These are phyloP conservation scores for Ceyx margarethae DNA, from an alignment of 2,113 vertebrate species.

Conservation along the genomic window DNA sequence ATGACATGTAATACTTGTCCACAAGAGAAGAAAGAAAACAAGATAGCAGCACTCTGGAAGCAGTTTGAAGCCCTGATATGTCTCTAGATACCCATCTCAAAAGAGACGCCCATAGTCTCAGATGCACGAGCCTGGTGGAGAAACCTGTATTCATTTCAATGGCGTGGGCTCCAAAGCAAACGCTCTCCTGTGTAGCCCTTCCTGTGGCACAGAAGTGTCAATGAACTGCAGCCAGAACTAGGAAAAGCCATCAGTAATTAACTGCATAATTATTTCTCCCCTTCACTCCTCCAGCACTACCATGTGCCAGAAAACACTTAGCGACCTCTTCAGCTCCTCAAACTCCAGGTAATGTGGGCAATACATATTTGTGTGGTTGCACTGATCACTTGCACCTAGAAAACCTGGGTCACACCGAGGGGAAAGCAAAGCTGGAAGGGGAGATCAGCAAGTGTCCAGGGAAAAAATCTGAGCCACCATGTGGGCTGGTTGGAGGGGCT, in stretches of 20 bases:
- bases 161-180: not conserved
- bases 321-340: not conserved
- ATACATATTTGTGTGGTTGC: not conserved
- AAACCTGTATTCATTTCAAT: not conserved
- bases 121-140: not conserved
- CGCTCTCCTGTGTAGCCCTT: not conserved
- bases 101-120: not conserved
- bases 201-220: fast-evolving
- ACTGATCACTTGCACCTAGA: not conserved
- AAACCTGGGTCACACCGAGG: not conserved
- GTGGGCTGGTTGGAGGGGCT: fast-evolving
- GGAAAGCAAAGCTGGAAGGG: not conserved
- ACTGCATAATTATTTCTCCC: not conserved
- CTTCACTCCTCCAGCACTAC: not conserved
- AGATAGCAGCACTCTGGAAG: not conserved
- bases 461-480: not conserved
- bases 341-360: not conserved
- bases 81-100: not conserved
- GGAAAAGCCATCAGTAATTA: not conserved
- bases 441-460: not conserved
- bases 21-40: not conserved
- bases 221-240: not conserved
- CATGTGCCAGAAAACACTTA: not conserved
- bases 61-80: not conserved
- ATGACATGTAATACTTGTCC: not conserved